Percentiles rank a stretch among this genome's conserved stretches.
phyloP scores from a whole-genome alignment of 2,113 vertebrate genomes.

The Neopipo cinnamomea region DNA sequence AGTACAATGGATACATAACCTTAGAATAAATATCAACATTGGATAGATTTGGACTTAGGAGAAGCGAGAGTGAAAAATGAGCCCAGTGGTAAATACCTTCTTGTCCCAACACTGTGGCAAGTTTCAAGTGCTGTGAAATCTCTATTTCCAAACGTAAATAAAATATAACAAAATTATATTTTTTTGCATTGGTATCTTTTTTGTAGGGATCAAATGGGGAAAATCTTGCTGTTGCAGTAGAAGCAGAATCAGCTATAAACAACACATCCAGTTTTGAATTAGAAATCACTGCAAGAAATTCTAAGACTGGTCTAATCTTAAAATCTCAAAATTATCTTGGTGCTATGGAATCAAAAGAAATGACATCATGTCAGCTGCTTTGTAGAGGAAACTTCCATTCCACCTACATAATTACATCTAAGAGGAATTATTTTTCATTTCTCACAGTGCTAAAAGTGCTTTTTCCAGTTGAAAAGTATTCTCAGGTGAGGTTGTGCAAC shows the following conservation, averaged over 20 bases:
- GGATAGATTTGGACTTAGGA: neutral
- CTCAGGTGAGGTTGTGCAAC: slow-evolving; percentile 14
- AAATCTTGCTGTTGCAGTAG: neutral
- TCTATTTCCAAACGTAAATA: neutral
- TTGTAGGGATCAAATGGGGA: neutral
- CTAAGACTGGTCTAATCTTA: neutral
- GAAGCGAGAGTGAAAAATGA: neutral
- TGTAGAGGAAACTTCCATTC: neutral
- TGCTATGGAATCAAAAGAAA: neutral
- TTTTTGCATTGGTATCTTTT: neutral
- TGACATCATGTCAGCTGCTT: neutral
- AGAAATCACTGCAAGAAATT: neutral
- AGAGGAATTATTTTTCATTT: neutral
- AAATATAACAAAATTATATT: neutral
- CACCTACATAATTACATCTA: neutral
- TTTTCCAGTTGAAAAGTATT: neutral
- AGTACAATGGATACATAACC: neutral
- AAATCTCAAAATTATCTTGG: neutral
- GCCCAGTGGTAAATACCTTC: neutral
- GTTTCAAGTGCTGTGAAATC: neutral
- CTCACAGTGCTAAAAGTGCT: neutral
- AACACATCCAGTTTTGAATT: neutral
- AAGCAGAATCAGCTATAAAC: neutral
- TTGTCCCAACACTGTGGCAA: neutral
- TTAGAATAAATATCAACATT: neutral